These are phyloP conservation scores for Caenorhabditis becei DNA, from an alignment of 2,888 invertebrate genomes.

Conservation along the genomic window DNA sequence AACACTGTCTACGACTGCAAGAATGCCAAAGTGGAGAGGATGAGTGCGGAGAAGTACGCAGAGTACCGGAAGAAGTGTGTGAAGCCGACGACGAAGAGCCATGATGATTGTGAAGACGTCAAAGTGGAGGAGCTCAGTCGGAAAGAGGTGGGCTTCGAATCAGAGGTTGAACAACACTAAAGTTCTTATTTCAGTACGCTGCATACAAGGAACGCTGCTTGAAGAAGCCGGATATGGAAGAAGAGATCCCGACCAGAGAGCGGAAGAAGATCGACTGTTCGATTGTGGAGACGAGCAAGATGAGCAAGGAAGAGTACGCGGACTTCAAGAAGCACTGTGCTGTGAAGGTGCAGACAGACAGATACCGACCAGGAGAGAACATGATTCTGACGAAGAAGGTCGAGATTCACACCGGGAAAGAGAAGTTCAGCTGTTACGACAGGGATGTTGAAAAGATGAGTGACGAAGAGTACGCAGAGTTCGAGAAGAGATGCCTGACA, in stretches of 20 bases:
- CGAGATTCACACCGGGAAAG: constrained; percentile 42
- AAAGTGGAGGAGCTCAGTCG: constrained; percentile 28
- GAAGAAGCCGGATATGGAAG: neutral
- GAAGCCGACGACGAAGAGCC: constrained; percentile 18
- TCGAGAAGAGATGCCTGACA: constrained; percentile 35
- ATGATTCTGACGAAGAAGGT: constrained; percentile 51
- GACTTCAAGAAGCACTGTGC: constrained; percentile 47
- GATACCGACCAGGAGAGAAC: constrained; percentile 48
- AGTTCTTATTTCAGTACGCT: constrained; percentile 32
- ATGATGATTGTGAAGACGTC: constrained; percentile 18
- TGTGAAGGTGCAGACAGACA: constrained; percentile 36
- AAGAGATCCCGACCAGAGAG: neutral
- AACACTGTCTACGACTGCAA: neutral
- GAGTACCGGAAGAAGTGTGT: constrained; percentile 35
- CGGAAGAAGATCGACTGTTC: constrained; percentile 37
- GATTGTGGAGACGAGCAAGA: constrained; percentile 34
- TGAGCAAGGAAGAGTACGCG: constrained; percentile 32
- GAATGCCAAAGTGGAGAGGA: constrained; percentile 22
- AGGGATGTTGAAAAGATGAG: constrained; percentile 45
- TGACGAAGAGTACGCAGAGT: constrained; percentile 44
- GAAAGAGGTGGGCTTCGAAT: constrained; percentile 11
- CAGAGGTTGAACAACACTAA: neutral
- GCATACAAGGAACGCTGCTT: constrained; percentile 27
- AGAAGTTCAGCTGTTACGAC: constrained; percentile 51
- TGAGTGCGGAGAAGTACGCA: constrained; percentile 24